Percentiles rank a stretch among this genome's conserved stretches.
Evolutionary conservation across 2,113 vertebrate genomes (phyloP).

Genomic region (Phodopus roborovskii): DNA sequence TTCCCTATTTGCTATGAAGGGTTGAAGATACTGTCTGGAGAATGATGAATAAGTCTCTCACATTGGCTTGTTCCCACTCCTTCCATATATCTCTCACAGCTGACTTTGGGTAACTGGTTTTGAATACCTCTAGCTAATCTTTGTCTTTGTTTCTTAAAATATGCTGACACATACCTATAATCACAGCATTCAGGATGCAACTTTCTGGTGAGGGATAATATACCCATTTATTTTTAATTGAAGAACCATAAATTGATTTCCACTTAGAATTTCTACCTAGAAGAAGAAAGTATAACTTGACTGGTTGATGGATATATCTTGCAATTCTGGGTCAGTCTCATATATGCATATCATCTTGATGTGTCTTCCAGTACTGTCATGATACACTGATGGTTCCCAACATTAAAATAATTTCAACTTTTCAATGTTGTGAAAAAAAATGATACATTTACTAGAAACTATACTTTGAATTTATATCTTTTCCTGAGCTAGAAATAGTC

Average conservation of each 20-base stretch:
- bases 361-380: not conserved
- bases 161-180: not conserved
- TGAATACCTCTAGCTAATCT: not conserved
- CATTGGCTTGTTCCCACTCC: not conserved
- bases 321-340: not conserved
- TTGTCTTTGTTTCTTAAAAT: conserved; percentile 59
- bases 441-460: not conserved
- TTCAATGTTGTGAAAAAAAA: not conserved
- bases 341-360: not conserved
- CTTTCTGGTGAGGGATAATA: not conserved
- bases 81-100: not conserved
- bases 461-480: conserved; percentile 1
- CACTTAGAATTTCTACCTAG: conserved; percentile 21
- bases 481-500: not conserved
- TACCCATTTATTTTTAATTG: conserved; percentile 47
- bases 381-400: not conserved
- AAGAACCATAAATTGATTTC: conserved; percentile 24
- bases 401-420: not conserved
- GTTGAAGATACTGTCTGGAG: conserved; percentile 1
- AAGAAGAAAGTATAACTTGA: not conserved
- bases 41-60: not conserved
- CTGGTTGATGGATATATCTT: not conserved
- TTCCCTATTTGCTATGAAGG: not conserved
- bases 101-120: conserved; percentile 55
- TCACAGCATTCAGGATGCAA: not conserved